Conservation (phyloP, 2,888 invertebrate species). For the Ceraclea dissimilis region DNA sequence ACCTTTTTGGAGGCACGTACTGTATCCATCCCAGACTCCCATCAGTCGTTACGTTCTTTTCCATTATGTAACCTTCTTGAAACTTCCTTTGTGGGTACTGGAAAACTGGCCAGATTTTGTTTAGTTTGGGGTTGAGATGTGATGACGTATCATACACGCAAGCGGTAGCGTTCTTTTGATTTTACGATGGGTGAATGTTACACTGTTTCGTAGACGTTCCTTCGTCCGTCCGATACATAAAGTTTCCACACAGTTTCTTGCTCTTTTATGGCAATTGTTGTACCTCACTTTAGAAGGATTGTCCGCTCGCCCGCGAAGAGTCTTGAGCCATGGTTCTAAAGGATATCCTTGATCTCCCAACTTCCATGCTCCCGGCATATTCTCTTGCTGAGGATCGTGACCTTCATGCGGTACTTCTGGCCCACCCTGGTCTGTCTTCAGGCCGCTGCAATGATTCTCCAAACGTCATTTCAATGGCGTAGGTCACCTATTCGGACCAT, state of each 20-base stretch:
- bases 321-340: not conserved
- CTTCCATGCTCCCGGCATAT: not conserved
- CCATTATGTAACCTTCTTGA: slow-evolving; percentile 19
- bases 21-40: slow-evolving; percentile 30
- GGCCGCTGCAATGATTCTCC: too few species aligned
- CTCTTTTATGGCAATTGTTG: not conserved
- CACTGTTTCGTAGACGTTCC: too few species aligned
- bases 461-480: too few species aligned
- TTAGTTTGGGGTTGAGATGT: slow-evolving; percentile 22
- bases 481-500: too few species aligned
- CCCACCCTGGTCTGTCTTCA: too few species aligned
- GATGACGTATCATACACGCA: slow-evolving; percentile 21
- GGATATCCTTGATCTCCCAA: not conserved
- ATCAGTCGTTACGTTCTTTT: slow-evolving; percentile 27
- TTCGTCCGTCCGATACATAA: too few species aligned
- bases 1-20: slow-evolving; percentile 29
- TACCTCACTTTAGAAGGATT: not conserved
- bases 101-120: slow-evolving; percentile 25
- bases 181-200: too few species aligned
- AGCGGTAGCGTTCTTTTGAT: too few species aligned
- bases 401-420: too few species aligned
- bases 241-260: not conserved
- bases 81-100: slow-evolving; percentile 22
- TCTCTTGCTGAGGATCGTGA: too few species aligned
- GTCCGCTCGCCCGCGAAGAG: not conserved